Conservation (phyloP, 2,797 vertebrate genomes). For the Threskiornis aethiopicus region DNA sequence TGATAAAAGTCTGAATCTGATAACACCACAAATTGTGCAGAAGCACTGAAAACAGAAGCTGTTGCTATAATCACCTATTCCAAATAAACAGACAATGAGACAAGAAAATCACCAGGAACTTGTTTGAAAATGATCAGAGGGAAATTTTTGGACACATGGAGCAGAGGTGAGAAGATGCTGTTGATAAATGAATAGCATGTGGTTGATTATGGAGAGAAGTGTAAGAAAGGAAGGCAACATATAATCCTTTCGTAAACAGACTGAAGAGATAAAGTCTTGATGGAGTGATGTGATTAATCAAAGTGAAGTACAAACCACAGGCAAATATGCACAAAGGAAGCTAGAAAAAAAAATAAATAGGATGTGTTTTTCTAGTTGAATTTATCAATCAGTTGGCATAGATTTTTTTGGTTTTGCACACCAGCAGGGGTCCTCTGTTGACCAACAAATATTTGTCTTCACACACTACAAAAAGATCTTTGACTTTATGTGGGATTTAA, state of each 20-base stretch:
- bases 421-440: slow-evolving; percentile 66
- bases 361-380: neutral
- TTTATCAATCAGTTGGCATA: neutral
- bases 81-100: neutral
- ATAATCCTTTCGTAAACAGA: neutral
- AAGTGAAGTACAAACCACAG: neutral
- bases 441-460: slow-evolving; percentile 29
- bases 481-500: neutral
- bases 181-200: neutral
- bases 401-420: neutral
- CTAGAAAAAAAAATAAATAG: neutral
- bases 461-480: neutral
- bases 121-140: neutral
- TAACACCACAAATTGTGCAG: neutral
- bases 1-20: neutral
- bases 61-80: neutral
- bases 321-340: neutral
- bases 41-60: neutral
- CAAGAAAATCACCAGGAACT: neutral
- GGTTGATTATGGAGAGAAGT: neutral
- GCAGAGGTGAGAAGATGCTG: neutral
- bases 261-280: neutral
- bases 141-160: neutral
- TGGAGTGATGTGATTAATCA: neutral
- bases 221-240: neutral